Evolutionary conservation across 1,140 invertebrate species (phyloP), one percentile per base, ranked within the genome.

Genomic region (Drosophila sturtevanti): DNA sequence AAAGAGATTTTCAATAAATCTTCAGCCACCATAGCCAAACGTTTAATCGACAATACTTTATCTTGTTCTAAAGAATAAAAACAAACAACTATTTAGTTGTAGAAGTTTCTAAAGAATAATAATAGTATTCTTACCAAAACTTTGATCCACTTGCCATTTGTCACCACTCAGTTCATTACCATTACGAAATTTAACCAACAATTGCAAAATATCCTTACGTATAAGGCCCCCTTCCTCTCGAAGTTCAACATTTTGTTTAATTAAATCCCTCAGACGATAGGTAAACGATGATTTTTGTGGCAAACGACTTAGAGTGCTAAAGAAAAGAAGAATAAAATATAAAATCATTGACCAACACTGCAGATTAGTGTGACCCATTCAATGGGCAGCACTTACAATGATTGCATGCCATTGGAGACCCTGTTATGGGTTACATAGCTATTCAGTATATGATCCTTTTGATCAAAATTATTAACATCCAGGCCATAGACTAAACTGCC

Each of bases 121-220:
- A 31, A 0, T 1, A 16, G 48, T 1, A 18, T 11, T 38, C 27
- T 31, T 22, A 85, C 89, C 89, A 54, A 68, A 72, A 24, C 63
- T 55, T 3, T 74, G 61, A n/a, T 91, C 77, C 7, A 90, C 31
- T 16, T 81, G 75, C 90, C 90, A 91, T 18, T 65, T 80, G 5
- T 84, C 61, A 9, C 65, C 56, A 54, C 61, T 7, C 10, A 91
- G 51, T 44, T 91, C 86, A 37, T 91, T 84, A 55, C 81, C 90
- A 63, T 91, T 91, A 14, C 90, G 78, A 24, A 91, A 90, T 56
- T 81, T 85, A 0, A 91, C 76, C 51, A 91, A 55, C 21, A 91
- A 35, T 51, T 91, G 90, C 0, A 91, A 44, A n/a, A 91, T 77
- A 35, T 91, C 90, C 55, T 91, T 91, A 12, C 90, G 80, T 68